Evolutionary conservation across 2,888 invertebrate species (phyloP).

Genomic region (Glomeris marginata): DNA sequence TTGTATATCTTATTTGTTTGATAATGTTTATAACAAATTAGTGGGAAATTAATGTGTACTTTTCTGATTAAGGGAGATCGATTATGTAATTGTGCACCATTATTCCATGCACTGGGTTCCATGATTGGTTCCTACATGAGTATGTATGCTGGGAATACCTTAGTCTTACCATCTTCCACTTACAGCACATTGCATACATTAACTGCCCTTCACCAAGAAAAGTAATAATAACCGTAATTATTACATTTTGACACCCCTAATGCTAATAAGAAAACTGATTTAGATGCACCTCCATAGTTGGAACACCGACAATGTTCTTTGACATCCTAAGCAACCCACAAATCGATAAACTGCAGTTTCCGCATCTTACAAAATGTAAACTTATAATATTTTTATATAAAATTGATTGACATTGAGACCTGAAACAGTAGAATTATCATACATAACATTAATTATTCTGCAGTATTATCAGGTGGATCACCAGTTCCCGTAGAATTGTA

Average conservation of each 20-base stretch:
- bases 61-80: no score
- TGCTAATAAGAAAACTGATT: background rate
- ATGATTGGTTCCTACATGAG: conserved; percentile 20
- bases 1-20: no score
- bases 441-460: no score
- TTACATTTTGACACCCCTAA: background rate
- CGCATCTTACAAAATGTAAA: background rate
- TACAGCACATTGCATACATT: conserved; percentile 48
- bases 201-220: conserved; percentile 47
- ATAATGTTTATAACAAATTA: no score
- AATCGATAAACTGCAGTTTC: conserved; percentile 22
- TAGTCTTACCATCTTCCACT: conserved; percentile 42
- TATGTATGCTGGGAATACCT: background rate
- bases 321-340: conserved; percentile 46
- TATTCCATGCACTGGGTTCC: background rate
- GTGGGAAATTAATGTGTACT: no score
- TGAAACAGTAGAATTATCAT: no score
- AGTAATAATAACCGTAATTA: conserved; percentile 33
- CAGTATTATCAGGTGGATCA: no score
- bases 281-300: conserved; percentile 54
- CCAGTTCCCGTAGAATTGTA: no score
- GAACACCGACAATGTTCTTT: conserved; percentile 76
- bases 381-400: no score
- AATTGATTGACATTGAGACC: no score
- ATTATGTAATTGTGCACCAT: conserved; percentile 14